Conservation (phyloP, 2,888 invertebrate species). For the Cancer borealis region DNA sequence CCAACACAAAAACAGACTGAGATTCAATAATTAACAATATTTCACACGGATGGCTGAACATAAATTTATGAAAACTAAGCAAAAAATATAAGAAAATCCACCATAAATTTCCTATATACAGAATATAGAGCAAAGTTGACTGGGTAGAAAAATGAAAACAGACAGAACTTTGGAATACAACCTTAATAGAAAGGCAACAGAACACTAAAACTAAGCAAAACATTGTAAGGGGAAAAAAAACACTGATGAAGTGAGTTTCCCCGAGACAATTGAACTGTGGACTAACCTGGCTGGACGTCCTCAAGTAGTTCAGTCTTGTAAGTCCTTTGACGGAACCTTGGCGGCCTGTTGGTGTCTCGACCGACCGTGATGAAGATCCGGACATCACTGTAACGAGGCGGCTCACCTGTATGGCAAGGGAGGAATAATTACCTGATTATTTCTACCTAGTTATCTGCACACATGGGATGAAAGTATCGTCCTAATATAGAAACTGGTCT, state of each 20-base stretch:
- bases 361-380: constrained; percentile 86
- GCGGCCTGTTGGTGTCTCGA: constrained; percentile 89
- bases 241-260: neutral
- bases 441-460: neutral
- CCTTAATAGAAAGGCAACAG: neutral
- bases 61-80: neutral
- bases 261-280: neutral
- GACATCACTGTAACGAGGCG: constrained; percentile 66
- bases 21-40: neutral
- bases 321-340: constrained; percentile 83
- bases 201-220: neutral
- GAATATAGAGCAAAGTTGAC: neutral
- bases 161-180: neutral
- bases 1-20: neutral
- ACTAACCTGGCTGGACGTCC: constrained; percentile 79
- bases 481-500: neutral
- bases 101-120: neutral
- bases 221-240: too few relatives aligned
- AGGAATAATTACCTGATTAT: neutral
- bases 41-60: too few relatives aligned
- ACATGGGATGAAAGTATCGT: neutral
- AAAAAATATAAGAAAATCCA: neutral
- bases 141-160: neutral
- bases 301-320: constrained; percentile 73
- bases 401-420: constrained; percentile 65